These are phyloP conservation scores for Poeciliopsis occidentalis DNA, from an alignment of 2,113 vertebrate genomes.

Conservation along the genomic window DNA sequence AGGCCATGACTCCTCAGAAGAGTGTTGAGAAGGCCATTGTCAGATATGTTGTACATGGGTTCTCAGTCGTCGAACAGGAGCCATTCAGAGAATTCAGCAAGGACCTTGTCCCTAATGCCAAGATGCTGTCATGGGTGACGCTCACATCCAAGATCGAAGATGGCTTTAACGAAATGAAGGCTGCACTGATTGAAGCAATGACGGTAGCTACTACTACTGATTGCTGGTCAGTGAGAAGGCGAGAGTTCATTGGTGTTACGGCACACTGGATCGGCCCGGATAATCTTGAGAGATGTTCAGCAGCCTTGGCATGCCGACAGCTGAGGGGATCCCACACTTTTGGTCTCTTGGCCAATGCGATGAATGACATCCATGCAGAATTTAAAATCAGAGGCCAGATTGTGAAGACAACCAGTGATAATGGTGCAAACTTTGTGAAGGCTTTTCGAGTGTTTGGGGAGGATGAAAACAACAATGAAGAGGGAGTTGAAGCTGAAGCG, in stretches of 20 bases:
- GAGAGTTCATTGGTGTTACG: not conserved
- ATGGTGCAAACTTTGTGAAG: not conserved
- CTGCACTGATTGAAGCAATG: constrained; percentile 1
- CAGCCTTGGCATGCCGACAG: constrained; percentile 1
- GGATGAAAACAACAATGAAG: not conserved
- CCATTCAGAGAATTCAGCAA: not conserved
- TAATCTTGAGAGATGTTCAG: not conserved
- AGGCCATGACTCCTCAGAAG: not conserved
- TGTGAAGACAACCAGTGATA: not conserved
- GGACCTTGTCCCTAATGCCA: no score
- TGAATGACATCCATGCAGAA: not conserved
- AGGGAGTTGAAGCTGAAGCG: constrained; percentile 4
- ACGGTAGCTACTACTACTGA: not conserved
- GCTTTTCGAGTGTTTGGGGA: constrained; percentile 1
- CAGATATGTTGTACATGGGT: constrained; percentile 5
- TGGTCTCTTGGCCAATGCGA: not conserved
- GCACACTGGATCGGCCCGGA: no score
- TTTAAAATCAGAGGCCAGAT: constrained; percentile 2
- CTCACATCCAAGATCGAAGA: no score
- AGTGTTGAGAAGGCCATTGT: constrained; percentile 5
- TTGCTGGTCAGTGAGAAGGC: constrained; percentile 2
- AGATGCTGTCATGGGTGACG: no score
- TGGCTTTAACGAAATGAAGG: not conserved
- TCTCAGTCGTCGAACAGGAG: not conserved
- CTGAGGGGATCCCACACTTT: constrained; percentile 1